phyloP scores from a whole-genome alignment of 2,888 invertebrate species.

The Glomeris marginata region DNA sequence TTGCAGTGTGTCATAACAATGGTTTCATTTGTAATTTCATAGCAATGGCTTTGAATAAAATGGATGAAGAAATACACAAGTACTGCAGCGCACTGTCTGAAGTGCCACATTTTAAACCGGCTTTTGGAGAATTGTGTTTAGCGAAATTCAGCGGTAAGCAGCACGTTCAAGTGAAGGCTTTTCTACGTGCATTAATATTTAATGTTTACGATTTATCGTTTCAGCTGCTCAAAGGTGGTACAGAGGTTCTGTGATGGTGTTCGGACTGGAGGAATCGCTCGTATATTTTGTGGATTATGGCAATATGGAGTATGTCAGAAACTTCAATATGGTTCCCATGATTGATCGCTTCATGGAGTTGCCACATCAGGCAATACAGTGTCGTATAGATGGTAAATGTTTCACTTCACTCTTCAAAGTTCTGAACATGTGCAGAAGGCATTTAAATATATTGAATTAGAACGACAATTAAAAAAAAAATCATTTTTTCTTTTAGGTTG shows the following conservation, averaged over 20 bases:
- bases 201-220: background rate
- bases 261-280: background rate
- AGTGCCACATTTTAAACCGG: background rate
- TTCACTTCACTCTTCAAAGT: background rate
- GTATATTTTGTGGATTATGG: conserved; percentile 8
- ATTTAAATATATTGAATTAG: too few relatives aligned
- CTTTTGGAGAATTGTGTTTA: background rate
- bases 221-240: conserved; percentile 1
- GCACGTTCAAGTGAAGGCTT: background rate
- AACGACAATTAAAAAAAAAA: too few relatives aligned
- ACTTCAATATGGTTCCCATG: background rate
- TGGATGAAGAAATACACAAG: background rate
- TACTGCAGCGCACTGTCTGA: background rate
- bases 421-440: too few relatives aligned
- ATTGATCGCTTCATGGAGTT: background rate
- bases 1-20: background rate
- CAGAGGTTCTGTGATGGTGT: background rate
- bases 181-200: background rate
- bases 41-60: background rate
- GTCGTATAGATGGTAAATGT: conserved; percentile 4
- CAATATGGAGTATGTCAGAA: background rate
- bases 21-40: background rate
- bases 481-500: too few relatives aligned
- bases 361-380: conserved; percentile 3
- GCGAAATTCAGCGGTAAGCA: background rate